Base-by-base conservation (phyloP, 2,797 vertebrate genomes). In the Pithecia hirsuta region DNA sequence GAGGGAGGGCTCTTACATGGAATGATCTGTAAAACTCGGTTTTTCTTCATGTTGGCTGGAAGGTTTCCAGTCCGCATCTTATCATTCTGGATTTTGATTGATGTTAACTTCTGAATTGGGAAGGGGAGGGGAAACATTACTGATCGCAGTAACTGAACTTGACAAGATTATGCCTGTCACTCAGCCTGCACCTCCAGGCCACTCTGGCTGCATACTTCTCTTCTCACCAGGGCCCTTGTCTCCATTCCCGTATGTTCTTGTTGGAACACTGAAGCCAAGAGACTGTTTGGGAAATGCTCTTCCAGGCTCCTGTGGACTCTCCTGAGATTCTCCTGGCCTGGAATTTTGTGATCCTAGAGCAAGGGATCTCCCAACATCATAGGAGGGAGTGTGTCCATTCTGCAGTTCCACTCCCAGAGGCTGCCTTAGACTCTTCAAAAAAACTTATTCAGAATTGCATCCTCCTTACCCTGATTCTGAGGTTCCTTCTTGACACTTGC, bases 1-100 rank as follows among this genome's bases (percentile, higher is more conserved):
- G 24, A 61, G 9, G 85, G n/a, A 39, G 24, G 44, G 30, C 0
- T 97, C 98, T 99, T 97, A 99, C 99, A 99, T 98, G 99, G 99
- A 99, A 99, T 99, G 98, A 99, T 99, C 98, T 99, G 99, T 79
- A 99, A 99, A 98, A 99, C 99, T 76, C 99, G 98, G 98, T 99
- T 99, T 98, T 99, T 99, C 99, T 99, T 99, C 99, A 99, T 99
- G 99, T 99, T 99, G 89, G 99, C 99, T 0, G 99, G 99, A 96
- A 99, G 99, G 98, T 99, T 99, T 97, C 99, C 99, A 0, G 99
- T 99, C 95, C 99, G 99, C 99, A 99, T 99, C 98, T 99, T 99
- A 98, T 99, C 99, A 5, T 99, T 99, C 98, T 99, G 99, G 98
- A 99, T 99, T 99, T 99, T 99, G 98, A 99, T 99, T 52, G 99